Percentiles rank a stretch among this genome's conserved stretches.
phyloP scores from a whole-genome alignment of 1,140 invertebrate genomes.

The Sminthurides bifidus region DNA sequence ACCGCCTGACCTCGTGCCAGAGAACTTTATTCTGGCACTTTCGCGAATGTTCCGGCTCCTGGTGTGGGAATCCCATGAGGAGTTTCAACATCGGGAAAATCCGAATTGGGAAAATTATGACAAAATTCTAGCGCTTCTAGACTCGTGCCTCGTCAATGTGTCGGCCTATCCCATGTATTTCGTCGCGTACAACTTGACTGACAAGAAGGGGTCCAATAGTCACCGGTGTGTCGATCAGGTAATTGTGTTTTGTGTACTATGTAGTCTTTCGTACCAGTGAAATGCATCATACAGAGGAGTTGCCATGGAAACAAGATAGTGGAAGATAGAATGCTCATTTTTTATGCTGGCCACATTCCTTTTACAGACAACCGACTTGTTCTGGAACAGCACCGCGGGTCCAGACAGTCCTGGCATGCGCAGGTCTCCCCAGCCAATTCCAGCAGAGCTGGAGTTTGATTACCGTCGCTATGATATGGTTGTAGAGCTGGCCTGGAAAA shows the following conservation, averaged over 20 bases:
- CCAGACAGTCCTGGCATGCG: no score
- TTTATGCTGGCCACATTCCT: no score
- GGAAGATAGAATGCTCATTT: no score
- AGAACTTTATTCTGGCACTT: background rate
- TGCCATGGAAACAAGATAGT: no score
- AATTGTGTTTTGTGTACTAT: no score
- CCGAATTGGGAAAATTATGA: background rate
- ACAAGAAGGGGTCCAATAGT: background rate
- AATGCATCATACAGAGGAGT: no score
- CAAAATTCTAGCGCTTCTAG: background rate
- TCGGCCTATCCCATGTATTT: background rate
- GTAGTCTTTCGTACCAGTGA: no score
- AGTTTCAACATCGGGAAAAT: background rate
- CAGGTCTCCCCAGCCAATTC: no score
- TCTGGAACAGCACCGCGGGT: no score
- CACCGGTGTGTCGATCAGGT: background rate
- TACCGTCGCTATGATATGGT: background rate
- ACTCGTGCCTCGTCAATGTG: background rate
- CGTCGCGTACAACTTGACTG: background rate
- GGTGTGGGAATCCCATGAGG: conserved; percentile 1
- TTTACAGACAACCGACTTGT: no score
- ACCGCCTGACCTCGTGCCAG: background rate
- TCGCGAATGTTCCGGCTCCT: background rate
- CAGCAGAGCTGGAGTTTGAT: background rate
- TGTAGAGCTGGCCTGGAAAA: background rate